phyloP scores from a whole-genome alignment of 2,797 vertebrate species.

The Champsocephalus gunnari region DNA sequence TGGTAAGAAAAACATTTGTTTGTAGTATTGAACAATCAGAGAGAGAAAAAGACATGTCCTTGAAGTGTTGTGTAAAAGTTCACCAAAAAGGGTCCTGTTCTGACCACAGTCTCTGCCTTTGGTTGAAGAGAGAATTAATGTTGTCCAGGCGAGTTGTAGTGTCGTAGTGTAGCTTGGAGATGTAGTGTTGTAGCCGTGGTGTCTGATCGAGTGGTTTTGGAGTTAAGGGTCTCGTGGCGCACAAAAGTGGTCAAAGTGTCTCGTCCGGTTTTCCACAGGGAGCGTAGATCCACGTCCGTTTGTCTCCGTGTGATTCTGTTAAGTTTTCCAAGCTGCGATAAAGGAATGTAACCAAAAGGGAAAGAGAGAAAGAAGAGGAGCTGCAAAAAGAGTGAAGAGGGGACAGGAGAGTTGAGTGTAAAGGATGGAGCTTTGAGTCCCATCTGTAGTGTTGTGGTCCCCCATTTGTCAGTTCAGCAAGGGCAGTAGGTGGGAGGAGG shows the following conservation, averaged over 20 bases:
- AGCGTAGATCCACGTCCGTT: slow-evolving; percentile 51
- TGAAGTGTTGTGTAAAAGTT: slow-evolving; percentile 54
- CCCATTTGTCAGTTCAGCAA: slow-evolving; percentile 79
- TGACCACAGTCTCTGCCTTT: slow-evolving; percentile 34
- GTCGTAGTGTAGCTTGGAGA: slow-evolving; percentile 4
- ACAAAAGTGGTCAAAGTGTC: slow-evolving; percentile 68
- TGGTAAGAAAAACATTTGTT: slow-evolving; percentile 30
- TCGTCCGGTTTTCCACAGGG: slow-evolving; percentile 66
- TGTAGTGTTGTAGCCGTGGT: slow-evolving; percentile 36
- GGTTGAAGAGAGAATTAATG: slow-evolving; percentile 25
- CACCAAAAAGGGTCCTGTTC: slow-evolving; percentile 19
- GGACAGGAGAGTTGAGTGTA: slow-evolving; percentile 38
- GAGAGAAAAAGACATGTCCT: slow-evolving; percentile 31
- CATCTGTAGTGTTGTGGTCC: slow-evolving; percentile 72
- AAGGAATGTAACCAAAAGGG: slow-evolving; percentile 72
- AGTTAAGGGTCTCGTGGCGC: slow-evolving; percentile 24
- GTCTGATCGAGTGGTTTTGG: slow-evolving; percentile 41
- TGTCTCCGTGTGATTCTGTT: slow-evolving; percentile 42
- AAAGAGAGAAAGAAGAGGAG: slow-evolving; percentile 37
- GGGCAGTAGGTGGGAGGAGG: slow-evolving; percentile 85
- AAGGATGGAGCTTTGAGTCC: slow-evolving; percentile 56
- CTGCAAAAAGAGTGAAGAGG: slow-evolving; percentile 41
- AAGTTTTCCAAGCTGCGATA: slow-evolving; percentile 47
- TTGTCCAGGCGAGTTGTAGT: slow-evolving; percentile 31
- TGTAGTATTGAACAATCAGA: slow-evolving; percentile 40